Evolutionary conservation across 2,113 vertebrate genomes (phyloP).

Genomic region (Porphyrio hochstetteri): DNA sequence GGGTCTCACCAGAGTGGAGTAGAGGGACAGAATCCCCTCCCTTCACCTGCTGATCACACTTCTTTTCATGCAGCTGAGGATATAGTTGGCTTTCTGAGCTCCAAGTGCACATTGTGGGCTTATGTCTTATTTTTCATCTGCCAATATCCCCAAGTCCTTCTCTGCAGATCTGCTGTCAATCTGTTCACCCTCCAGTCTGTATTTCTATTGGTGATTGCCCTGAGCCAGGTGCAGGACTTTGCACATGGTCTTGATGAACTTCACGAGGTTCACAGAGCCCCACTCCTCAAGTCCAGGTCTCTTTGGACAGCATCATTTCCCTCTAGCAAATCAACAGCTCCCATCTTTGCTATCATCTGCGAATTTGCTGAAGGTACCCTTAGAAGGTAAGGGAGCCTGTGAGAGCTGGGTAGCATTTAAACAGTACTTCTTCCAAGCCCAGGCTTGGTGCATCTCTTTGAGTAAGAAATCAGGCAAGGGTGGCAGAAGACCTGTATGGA

Average conservation of each 20-base stretch:
- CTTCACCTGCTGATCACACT: fast-evolving
- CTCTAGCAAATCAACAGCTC: no score
- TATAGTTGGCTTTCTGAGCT: fast-evolving
- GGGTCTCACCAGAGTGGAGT: not conserved
- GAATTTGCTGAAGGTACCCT: not conserved
- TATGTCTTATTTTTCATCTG: not conserved
- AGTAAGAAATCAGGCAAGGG: no score
- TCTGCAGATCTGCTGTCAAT: not conserved
- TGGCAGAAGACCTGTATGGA: no score
- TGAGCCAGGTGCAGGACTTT: not conserved
- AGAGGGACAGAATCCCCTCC: not conserved
- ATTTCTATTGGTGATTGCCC: not conserved
- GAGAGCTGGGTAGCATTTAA: no score
- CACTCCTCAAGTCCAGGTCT: not conserved
- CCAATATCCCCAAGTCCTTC: not conserved
- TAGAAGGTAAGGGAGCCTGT: no score
- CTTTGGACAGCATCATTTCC: not conserved
- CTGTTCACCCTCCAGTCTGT: not conserved
- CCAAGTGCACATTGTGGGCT: no score
- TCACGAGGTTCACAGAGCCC: not conserved
- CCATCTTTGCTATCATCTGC: not conserved
- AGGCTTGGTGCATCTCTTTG: no score
- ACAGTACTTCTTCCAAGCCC: no score
- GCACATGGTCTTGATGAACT: not conserved
- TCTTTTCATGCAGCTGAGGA: not conserved